phyloP scores from a whole-genome alignment of 2,113 vertebrate genomes.

The Pangasianodon gigas region DNA sequence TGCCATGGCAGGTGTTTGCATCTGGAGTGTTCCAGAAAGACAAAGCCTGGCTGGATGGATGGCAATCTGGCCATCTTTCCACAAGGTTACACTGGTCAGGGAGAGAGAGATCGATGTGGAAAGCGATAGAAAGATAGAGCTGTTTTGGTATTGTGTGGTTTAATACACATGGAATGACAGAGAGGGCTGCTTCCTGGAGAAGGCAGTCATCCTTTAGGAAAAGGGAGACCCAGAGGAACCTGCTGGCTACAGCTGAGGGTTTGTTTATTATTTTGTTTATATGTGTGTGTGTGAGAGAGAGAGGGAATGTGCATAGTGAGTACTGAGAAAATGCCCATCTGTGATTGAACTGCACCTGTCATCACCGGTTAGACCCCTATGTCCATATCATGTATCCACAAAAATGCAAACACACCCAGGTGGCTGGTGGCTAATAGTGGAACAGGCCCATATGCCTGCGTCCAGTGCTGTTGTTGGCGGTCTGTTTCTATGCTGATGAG shows the following conservation, averaged over 20 bases:
- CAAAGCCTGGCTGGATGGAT: conserved; percentile 33
- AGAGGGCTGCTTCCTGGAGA: conserved; percentile 11
- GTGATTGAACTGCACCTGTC: conserved; percentile 55
- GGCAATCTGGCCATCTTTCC: conserved; percentile 36
- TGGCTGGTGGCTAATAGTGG: conserved; percentile 39
- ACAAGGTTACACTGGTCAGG: conserved; percentile 53
- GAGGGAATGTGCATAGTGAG: conserved; percentile 32
- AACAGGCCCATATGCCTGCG: conserved; percentile 45
- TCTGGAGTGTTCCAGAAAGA: conserved; percentile 44
- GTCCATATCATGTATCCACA: conserved; percentile 38
- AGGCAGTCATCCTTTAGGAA: conserved; percentile 33
- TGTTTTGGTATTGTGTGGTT: background rate
- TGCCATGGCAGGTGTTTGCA: conserved; percentile 53
- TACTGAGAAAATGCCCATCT: conserved; percentile 46
- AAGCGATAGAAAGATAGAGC: background rate
- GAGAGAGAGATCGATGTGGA: conserved; percentile 6
- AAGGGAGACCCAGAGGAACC: conserved; percentile 24
- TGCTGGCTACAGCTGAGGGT: conserved; percentile 14
- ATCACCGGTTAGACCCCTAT: conserved; percentile 50
- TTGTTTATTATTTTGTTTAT: conserved; percentile 13
- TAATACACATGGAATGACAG: conserved; percentile 37
- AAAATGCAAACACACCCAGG: conserved; percentile 40
- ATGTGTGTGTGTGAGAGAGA: conserved; percentile 33
- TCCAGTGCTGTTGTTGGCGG: conserved; percentile 43
- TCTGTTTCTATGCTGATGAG: conserved; percentile 42